Evolutionary conservation across 1,140 invertebrate species (phyloP).

Genomic region (Pomacea maculata): DNA sequence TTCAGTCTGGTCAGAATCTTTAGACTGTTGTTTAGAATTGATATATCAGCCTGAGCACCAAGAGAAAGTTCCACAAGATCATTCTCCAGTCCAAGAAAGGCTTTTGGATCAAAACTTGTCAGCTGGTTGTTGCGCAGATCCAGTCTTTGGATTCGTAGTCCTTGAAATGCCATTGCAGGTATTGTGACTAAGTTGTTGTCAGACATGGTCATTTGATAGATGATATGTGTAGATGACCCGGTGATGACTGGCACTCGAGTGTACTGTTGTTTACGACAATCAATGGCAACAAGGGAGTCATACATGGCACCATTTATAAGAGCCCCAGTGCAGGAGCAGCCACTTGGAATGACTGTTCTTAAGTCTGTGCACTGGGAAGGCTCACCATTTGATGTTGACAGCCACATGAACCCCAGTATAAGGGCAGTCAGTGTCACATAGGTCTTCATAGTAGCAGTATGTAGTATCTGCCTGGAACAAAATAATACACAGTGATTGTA

Average conservation of each 20-base stretch:
- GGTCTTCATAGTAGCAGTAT: no score
- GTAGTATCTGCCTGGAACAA: no score
- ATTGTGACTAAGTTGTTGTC: constrained; percentile 41
- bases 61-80: constrained; percentile 39
- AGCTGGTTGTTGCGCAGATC: constrained; percentile 39
- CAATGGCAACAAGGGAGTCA: constrained; percentile 23
- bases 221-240: constrained; percentile 16
- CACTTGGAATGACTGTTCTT: not conserved
- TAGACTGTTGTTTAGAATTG: constrained; percentile 26
- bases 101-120: constrained; percentile 11
- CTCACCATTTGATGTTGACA: no score
- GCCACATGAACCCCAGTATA: no score
- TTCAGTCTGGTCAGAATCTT: constrained; percentile 28
- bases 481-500: no score
- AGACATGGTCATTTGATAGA: constrained; percentile 32
- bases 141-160: constrained; percentile 42
- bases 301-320: constrained; percentile 1
- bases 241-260: constrained; percentile 17
- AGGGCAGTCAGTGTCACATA: no score
- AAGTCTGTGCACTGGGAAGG: constrained; percentile 16
- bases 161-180: constrained; percentile 41
- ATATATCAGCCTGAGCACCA: constrained; percentile 23
- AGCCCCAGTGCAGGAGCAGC: constrained; percentile 13
- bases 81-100: constrained; percentile 42
- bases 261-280: constrained; percentile 26